Conservation (phyloP, 2,888 invertebrate species). For the Auanema sp. region DNA sequence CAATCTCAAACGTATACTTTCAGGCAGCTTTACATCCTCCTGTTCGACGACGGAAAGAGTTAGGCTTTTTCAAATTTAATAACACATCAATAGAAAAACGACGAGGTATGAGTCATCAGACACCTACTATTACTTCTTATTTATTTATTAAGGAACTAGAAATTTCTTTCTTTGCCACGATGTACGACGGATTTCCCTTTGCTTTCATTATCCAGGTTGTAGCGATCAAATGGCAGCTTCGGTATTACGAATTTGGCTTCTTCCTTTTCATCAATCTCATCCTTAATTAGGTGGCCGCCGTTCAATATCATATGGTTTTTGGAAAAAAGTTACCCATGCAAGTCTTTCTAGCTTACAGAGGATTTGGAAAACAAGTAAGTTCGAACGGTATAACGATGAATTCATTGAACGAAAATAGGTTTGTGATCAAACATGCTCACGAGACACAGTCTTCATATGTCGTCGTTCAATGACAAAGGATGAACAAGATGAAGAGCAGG, state of each 20-base stretch:
- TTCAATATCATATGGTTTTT: constrained; percentile 54
- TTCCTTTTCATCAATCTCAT: constrained; percentile 1
- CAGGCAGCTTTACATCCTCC: constrained; percentile 42
- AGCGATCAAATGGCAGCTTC: constrained; percentile 41
- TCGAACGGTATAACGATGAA: neutral
- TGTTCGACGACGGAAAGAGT: constrained; percentile 25
- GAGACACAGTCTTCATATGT: constrained; percentile 28
- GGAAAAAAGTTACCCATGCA: constrained; percentile 47
- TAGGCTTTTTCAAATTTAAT: constrained; percentile 15
- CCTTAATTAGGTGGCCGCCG: constrained; percentile 37
- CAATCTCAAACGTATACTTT: constrained; percentile 8
- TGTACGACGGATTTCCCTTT: constrained; percentile 42
- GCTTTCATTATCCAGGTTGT: constrained; percentile 45
- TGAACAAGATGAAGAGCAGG: constrained; percentile 32
- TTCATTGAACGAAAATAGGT: constrained; percentile 18
- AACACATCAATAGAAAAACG: constrained; percentile 21
- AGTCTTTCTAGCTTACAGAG: constrained; percentile 46
- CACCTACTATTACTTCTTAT: too few species aligned
- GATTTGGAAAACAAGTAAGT: constrained; percentile 44
- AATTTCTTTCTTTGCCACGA: constrained; percentile 47
- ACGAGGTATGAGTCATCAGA: constrained; percentile 20
- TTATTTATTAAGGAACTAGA: constrained; percentile 16
- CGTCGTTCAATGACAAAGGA: constrained; percentile 26
- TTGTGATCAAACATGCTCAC: constrained; percentile 45
- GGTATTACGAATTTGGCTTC: constrained; percentile 19